phyloP scores from a whole-genome alignment of 2,888 invertebrate genomes.

The Dicycla oo region DNA sequence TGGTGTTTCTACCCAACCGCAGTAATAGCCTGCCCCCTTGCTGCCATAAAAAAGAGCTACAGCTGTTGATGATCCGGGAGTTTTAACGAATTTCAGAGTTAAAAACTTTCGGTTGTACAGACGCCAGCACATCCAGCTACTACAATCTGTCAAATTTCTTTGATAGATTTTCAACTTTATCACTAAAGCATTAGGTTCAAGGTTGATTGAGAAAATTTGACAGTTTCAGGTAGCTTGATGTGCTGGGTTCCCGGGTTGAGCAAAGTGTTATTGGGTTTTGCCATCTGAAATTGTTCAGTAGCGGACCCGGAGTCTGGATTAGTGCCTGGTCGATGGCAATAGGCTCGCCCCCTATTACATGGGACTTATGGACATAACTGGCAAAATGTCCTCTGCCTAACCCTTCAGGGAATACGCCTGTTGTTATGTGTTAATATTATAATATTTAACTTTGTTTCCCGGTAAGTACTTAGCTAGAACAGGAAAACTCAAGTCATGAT shows the following conservation, averaged over 20 bases:
- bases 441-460: too few species aligned
- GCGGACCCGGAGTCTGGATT: neutral
- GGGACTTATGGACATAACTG: neutral
- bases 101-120: neutral
- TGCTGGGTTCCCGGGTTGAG: neutral
- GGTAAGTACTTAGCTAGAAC: too few species aligned
- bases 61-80: constrained; percentile 13
- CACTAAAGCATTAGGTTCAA: too few species aligned
- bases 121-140: too few species aligned
- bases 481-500: too few species aligned
- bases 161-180: too few species aligned
- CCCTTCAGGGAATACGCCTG: neutral
- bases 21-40: constrained; percentile 15
- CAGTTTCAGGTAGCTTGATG: too few species aligned
- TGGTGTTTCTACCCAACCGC: constrained; percentile 43
- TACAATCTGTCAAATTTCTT: too few species aligned
- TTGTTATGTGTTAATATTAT: too few species aligned
- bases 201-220: too few species aligned
- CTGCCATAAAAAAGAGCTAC: constrained; percentile 30
- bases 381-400: neutral
- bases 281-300: neutral
- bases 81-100: constrained; percentile 9
- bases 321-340: neutral
- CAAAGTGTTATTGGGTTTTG: neutral
- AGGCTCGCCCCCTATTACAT: neutral